Evolutionary conservation across 1,140 invertebrate genomes (phyloP).

Genomic region (Diachasma alloeum): DNA sequence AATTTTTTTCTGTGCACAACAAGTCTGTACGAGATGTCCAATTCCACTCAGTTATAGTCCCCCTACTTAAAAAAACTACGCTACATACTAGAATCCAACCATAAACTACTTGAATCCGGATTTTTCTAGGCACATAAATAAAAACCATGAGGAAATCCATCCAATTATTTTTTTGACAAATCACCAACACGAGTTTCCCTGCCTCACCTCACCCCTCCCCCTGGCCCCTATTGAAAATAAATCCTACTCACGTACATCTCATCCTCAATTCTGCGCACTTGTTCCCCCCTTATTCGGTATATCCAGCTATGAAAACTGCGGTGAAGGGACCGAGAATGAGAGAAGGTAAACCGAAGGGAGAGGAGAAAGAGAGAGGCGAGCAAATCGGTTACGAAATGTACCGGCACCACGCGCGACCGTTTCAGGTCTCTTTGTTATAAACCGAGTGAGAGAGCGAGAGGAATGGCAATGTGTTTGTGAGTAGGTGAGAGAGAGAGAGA

Average conservation of each 20-base stretch:
- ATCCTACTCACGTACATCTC: neutral
- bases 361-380: neutral
- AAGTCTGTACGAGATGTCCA: too few relatives aligned
- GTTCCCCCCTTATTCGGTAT: neutral
- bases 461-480: neutral
- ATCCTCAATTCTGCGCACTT: neutral
- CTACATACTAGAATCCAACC: too few relatives aligned
- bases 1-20: too few relatives aligned
- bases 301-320: neutral
- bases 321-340: neutral
- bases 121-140: too few relatives aligned
- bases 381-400: slow-evolving; percentile 3
- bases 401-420: neutral
- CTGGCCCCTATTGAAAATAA: neutral
- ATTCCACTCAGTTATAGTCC: too few relatives aligned
- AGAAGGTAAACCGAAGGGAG: neutral
- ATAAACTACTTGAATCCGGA: too few relatives aligned
- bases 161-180: neutral
- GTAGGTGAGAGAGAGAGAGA: neutral
- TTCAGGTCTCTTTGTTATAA: neutral
- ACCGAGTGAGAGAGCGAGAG: neutral
- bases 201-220: neutral
- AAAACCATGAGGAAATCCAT: too few relatives aligned
- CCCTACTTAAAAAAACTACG: too few relatives aligned
- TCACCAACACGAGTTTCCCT: neutral